Evolutionary conservation across 1,140 invertebrate species (phyloP).

Genomic region (Melipona quadrifasciata): DNA sequence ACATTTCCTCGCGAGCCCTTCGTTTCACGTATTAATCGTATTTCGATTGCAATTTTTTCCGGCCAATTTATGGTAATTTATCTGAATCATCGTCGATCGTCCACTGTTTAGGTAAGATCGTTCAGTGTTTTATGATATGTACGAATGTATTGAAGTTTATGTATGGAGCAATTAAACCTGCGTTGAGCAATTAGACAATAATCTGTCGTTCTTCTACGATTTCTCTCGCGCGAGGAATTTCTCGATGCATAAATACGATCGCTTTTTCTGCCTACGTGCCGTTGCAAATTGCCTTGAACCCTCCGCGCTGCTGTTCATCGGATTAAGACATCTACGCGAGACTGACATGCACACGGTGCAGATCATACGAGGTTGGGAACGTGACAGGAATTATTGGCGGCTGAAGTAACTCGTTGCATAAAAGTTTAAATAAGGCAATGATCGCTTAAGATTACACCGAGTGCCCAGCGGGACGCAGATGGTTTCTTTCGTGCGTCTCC

Average conservation of each 20-base stretch:
- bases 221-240: not conserved
- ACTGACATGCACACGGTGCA: conserved; percentile 67
- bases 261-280: conserved; percentile 35
- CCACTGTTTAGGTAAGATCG: not conserved
- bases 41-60: not conserved
- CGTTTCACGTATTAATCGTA: not conserved
- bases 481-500: conserved; percentile 39
- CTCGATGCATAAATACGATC: conserved; percentile 9
- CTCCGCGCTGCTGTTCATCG: conserved; percentile 63
- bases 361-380: conserved; percentile 70
- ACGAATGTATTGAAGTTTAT: rapidly evolving
- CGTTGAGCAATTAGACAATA: too few species aligned
- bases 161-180: not conserved
- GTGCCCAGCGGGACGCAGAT: conserved; percentile 29
- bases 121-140: not conserved
- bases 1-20: too few species aligned
- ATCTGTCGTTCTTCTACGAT: not conserved
- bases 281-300: conserved; percentile 51
- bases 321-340: conserved; percentile 76
- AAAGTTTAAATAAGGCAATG: conserved; percentile 66
- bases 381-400: conserved; percentile 71
- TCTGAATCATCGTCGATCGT: not conserved
- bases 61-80: too few species aligned
- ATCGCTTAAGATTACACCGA: conserved; percentile 57
- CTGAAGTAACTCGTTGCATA: conserved; percentile 50